These are phyloP conservation scores for Dendroctonus ponderosae DNA, from an alignment of 1,140 invertebrate species.

Conservation along the genomic window DNA sequence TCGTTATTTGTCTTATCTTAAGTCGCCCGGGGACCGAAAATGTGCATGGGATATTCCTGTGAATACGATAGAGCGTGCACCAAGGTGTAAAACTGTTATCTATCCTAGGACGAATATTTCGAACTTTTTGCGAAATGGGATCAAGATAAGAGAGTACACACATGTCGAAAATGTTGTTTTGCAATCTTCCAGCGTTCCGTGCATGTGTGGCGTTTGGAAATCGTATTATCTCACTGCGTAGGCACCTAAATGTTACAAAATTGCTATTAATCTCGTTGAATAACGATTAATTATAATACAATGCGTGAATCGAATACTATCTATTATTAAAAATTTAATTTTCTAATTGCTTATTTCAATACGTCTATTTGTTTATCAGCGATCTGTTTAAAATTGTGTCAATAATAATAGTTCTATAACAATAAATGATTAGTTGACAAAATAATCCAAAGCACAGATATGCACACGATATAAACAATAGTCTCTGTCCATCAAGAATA, in stretches of 20 bases:
- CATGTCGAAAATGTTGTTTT: conserved; percentile 13
- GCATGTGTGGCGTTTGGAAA: conserved; percentile 9
- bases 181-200: neutral
- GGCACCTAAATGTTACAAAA: conserved; percentile 19
- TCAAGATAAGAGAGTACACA: neutral
- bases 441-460: too few species aligned
- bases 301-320: conserved; percentile 1
- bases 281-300: neutral
- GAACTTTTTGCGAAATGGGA: conserved; percentile 18
- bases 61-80: too few species aligned
- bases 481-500: too few species aligned
- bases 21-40: too few species aligned
- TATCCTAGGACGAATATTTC: conserved; percentile 2
- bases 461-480: too few species aligned
- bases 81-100: neutral
- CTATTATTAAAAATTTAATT: conserved; percentile 1
- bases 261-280: neutral
- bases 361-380: too few species aligned
- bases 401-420: too few species aligned
- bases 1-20: too few species aligned
- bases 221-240: conserved; percentile 12
- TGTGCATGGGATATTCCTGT: too few species aligned
- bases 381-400: too few species aligned
- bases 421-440: too few species aligned
- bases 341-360: too few species aligned